These are phyloP conservation scores for Bos taurus DNA, from an alignment of 2,113 vertebrate species.

Conservation along the genomic window DNA sequence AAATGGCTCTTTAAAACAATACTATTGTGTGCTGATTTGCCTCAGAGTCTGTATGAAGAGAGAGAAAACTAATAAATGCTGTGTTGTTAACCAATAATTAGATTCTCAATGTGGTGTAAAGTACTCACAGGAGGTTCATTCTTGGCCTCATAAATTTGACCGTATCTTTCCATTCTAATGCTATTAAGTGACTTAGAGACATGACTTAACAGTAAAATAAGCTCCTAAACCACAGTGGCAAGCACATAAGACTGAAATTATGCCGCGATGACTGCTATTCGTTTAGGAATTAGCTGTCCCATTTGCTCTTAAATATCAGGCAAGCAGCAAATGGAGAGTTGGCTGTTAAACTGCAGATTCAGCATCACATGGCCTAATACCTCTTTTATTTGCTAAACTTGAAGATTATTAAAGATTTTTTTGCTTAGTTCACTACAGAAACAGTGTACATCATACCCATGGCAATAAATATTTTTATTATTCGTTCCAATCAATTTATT, in stretches of 20 bases:
- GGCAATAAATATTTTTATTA: neutral
- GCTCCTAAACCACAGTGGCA: neutral
- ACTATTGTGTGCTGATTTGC: conserved; percentile 67
- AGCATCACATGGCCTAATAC: neutral
- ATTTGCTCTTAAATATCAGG: conserved; percentile 53
- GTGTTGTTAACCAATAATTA: conserved; percentile 74
- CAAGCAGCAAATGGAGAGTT: conserved; percentile 18
- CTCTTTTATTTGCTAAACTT: conserved; percentile 18
- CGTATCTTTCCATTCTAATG: conserved; percentile 69
- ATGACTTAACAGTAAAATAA: conserved; percentile 60
- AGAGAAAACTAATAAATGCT: conserved; percentile 68
- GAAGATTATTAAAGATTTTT: conserved; percentile 4
- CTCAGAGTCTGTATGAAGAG: conserved; percentile 54
- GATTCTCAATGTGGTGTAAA: conserved; percentile 65
- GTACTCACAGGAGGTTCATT: conserved; percentile 68
- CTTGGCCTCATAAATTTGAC: conserved; percentile 63
- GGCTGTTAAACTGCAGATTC: conserved; percentile 27
- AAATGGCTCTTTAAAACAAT: conserved; percentile 72
- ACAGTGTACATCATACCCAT: neutral
- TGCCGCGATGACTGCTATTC: neutral
- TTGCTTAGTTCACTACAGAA: neutral
- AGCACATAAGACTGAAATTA: conserved; percentile 46
- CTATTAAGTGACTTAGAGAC: conserved; percentile 64
- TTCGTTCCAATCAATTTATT: neutral
- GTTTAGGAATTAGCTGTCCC: neutral